These are phyloP conservation scores for Pampusana beccarii DNA, from an alignment of 2,113 vertebrate genomes.

Conservation along the genomic window DNA sequence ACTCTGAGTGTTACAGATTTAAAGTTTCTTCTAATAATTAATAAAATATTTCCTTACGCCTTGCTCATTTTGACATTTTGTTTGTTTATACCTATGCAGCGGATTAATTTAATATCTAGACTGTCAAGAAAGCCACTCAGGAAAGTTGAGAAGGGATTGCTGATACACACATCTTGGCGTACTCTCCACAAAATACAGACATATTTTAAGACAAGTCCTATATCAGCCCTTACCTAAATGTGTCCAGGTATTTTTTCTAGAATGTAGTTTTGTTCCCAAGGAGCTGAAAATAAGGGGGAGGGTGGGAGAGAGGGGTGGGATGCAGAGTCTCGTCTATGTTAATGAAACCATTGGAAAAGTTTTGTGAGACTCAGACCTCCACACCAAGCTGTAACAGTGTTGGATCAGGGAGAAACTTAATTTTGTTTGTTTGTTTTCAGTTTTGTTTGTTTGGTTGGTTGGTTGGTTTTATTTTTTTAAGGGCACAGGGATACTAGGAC, in stretches of 20 bases:
- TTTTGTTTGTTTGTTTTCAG: too few species aligned
- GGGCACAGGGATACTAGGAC: rapidly evolving
- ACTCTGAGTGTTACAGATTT: background rate
- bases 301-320: background rate
- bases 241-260: background rate
- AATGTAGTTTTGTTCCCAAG: background rate
- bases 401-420: background rate
- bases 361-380: background rate
- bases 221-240: background rate
- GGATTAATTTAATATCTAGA: background rate
- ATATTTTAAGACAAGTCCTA: background rate
- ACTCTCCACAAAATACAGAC: rapidly evolving
- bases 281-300: background rate
- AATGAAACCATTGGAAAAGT: background rate
- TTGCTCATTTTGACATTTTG: background rate
- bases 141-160: background rate
- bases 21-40: background rate
- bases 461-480: background rate
- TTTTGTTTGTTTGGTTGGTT: too few species aligned
- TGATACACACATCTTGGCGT: rapidly evolving
- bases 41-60: background rate
- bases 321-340: background rate
- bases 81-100: background rate
- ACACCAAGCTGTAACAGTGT: background rate
- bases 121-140: background rate